Evolutionary conservation across 2,888 invertebrate species (phyloP).

Genomic region (Pollenia amentaria): DNA sequence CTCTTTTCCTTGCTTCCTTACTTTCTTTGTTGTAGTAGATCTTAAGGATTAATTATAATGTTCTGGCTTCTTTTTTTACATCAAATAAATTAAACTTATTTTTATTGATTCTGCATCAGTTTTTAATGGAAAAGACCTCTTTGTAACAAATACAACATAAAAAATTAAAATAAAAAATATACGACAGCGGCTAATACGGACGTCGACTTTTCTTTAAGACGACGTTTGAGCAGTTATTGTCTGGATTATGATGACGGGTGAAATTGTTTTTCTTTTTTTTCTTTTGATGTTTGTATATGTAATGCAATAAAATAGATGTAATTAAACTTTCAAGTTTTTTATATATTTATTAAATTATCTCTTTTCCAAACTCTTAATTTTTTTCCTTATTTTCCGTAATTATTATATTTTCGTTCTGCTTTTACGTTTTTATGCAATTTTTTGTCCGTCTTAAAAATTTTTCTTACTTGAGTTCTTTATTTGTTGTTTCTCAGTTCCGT

Average conservation of each 20-base stretch:
- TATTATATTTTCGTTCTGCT: conserved; percentile 52
- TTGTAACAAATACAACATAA: conserved; percentile 20
- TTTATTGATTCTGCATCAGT: conserved; percentile 5
- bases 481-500: conserved; percentile 52
- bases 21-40: conserved; percentile 49
- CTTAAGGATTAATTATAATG: conserved; percentile 52
- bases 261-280: conserved; percentile 55
- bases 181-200: conserved; percentile 55
- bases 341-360: not conserved
- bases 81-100: conserved; percentile 29
- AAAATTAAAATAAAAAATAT: conserved; percentile 30
- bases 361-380: conserved; percentile 35
- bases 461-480: conserved; percentile 64
- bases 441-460: conserved; percentile 64
- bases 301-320: conserved; percentile 29
- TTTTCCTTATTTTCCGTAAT: conserved; percentile 38
- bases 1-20: conserved; percentile 28
- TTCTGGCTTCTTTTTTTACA: conserved; percentile 12
- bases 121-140: conserved; percentile 20
- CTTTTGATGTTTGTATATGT: conserved; percentile 52
- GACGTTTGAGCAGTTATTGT: conserved; percentile 65
- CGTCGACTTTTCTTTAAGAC: conserved; percentile 58
- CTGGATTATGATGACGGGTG: conserved; percentile 45
- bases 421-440: conserved; percentile 73
- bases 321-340: conserved; percentile 10